These are phyloP conservation scores for Ochlodes sylvanus DNA, from an alignment of 2,888 invertebrate species.

Conservation along the genomic window DNA sequence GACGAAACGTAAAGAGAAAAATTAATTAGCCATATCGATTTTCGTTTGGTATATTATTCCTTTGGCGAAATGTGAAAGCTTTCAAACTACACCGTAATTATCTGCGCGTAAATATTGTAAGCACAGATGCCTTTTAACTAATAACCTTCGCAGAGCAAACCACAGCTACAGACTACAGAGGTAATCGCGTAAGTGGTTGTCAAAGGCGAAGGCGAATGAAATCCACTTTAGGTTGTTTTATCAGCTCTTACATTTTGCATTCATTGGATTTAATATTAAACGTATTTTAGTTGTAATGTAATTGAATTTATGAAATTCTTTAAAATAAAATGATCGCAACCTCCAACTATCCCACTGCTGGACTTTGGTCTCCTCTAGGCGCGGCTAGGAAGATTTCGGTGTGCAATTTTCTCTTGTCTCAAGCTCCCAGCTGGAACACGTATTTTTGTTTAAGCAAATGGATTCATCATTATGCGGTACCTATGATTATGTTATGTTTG, in stretches of 20 bases:
- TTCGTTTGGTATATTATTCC: neutral
- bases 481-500: no score
- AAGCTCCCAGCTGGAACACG: no score
- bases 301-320: neutral
- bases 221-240: neutral
- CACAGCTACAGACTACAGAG: constrained; percentile 4
- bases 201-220: constrained; percentile 4
- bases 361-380: no score
- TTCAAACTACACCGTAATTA: neutral
- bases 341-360: no score
- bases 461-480: no score
- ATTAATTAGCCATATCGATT: neutral
- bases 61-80: neutral
- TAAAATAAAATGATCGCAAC: no score
- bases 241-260: constrained; percentile 3
- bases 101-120: constrained; percentile 2
- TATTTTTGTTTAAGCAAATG: no score
- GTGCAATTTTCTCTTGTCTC: no score
- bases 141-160: constrained; percentile 14
- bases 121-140: constrained; percentile 1
- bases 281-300: neutral
- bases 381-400: no score
- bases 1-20: neutral
- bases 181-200: constrained; percentile 21
- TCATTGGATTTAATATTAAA: neutral